These are phyloP conservation scores for Cydia fagiglandana DNA, from an alignment of 1,140 invertebrate genomes.

Conservation along the genomic window DNA sequence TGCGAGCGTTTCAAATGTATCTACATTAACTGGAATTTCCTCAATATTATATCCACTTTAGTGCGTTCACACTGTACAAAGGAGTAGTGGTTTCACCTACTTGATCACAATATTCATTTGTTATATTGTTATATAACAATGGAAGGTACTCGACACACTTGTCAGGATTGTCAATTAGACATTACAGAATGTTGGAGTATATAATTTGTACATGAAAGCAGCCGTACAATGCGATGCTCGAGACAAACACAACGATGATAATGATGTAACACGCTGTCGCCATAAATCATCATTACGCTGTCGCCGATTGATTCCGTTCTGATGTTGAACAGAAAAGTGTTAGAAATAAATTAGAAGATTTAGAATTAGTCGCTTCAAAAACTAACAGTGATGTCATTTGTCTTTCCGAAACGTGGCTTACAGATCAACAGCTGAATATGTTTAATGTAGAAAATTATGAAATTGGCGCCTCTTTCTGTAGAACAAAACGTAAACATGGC, in stretches of 20 bases:
- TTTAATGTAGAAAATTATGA: too few relatives aligned
- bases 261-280: constrained; percentile 48
- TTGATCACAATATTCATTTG: constrained; percentile 24
- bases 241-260: constrained; percentile 41
- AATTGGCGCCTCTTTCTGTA: too few relatives aligned
- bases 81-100: constrained; percentile 19
- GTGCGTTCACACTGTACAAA: constrained; percentile 9
- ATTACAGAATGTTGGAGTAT: constrained; percentile 23
- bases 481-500: too few relatives aligned
- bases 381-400: too few relatives aligned
- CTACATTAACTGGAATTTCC: background rate
- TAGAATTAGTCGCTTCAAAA: too few relatives aligned
- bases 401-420: too few relatives aligned
- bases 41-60: background rate
- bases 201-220: constrained; percentile 33
- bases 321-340: constrained; percentile 33
- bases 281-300: constrained; percentile 56
- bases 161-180: constrained; percentile 28
- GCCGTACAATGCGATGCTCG: constrained; percentile 31
- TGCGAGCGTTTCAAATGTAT: constrained; percentile 3
- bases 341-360: too few relatives aligned
- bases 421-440: too few relatives aligned
- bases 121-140: constrained; percentile 27
- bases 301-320: constrained; percentile 36
- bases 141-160: constrained; percentile 18